Conservation (phyloP, 2,113 vertebrate genomes). For the Pedionomus torquatus region DNA sequence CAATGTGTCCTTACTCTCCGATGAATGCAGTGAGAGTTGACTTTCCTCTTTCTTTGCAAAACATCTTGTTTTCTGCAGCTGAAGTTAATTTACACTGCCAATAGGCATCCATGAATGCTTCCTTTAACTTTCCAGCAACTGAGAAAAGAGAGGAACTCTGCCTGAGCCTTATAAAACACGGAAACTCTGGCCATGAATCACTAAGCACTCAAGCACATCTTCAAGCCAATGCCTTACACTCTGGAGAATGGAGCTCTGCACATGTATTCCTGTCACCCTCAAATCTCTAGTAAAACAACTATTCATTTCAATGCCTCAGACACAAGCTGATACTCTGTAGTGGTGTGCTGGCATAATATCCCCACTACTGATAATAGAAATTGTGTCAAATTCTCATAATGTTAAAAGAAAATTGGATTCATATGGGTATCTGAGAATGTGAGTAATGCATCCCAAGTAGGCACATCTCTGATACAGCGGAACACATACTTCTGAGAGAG, state of each 20-base stretch:
- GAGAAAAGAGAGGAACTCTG: background rate
- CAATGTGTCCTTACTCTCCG: background rate
- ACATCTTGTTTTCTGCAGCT: background rate
- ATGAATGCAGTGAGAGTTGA: background rate
- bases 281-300: background rate
- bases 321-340: background rate
- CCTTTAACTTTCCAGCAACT: background rate
- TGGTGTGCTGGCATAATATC: background rate
- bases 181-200: background rate
- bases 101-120: background rate
- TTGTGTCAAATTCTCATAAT: background rate
- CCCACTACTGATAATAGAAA: background rate
- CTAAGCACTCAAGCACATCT: background rate
- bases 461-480: background rate
- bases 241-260: background rate
- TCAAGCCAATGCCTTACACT: background rate
- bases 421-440: background rate
- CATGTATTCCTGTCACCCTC: background rate
- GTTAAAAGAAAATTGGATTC: background rate
- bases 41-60: background rate
- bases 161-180: background rate
- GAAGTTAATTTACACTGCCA: background rate
- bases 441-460: background rate
- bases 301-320: background rate
- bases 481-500: background rate